A percentile compares a stretch with the other conserved stretches of the same genome.
These are phyloP conservation scores for Megaptera novaeangliae DNA, from an alignment of 2,113 vertebrate species.

Conservation along the genomic window DNA sequence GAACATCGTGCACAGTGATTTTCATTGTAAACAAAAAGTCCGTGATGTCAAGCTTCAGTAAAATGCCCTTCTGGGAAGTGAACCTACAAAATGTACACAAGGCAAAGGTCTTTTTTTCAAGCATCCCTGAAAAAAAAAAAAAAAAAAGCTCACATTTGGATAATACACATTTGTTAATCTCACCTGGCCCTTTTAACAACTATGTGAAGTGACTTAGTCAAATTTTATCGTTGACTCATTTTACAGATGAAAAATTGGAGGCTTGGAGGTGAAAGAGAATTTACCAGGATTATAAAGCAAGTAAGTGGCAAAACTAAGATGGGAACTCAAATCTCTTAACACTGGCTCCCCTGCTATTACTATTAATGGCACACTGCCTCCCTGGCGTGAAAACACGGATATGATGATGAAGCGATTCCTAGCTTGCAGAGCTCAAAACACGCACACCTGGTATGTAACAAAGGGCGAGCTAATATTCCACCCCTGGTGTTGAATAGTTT, in stretches of 20 bases:
- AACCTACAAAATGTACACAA: not conserved
- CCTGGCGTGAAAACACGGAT: not conserved
- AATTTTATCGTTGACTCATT: not conserved
- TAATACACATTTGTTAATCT: not conserved
- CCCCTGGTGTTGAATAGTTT: not conserved
- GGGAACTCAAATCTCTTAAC: not conserved
- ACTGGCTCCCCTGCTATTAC: not conserved
- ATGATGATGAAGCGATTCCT: not conserved
- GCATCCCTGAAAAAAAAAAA: not conserved
- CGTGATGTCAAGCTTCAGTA: not conserved
- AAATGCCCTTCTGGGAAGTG: slow-evolving; percentile 7
- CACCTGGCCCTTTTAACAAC: not conserved
- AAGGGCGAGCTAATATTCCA: not conserved
- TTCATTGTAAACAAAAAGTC: slow-evolving; percentile 25
- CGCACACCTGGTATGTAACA: not conserved
- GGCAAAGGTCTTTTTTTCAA: slow-evolving; percentile 4
- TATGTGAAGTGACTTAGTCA: not conserved
- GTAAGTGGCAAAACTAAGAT: not conserved
- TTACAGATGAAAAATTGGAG: slow-evolving; percentile 36
- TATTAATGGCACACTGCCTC: not conserved
- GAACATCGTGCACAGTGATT: not conserved
- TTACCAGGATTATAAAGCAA: not conserved
- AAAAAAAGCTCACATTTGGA: not conserved
- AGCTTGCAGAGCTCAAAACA: not conserved
- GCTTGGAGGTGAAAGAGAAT: not conserved